Evolutionary conservation across 2,113 vertebrate species (phyloP).

Genomic region (Stegostoma tigrinum): DNA sequence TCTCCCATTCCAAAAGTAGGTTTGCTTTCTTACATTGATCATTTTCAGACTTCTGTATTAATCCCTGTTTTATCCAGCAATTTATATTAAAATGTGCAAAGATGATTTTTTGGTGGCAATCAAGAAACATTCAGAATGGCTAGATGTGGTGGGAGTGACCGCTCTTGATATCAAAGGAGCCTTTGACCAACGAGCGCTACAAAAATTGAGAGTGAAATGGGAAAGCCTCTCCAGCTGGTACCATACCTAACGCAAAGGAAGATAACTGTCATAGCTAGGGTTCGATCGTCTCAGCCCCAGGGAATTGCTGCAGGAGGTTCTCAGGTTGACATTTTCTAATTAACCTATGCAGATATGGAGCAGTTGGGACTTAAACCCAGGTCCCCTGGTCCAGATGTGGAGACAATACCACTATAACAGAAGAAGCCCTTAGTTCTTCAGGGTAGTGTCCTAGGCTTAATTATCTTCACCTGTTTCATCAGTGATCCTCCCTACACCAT

Average conservation of each 20-base stretch:
- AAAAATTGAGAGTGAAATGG: background rate
- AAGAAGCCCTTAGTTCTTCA: background rate
- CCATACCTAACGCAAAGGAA: background rate
- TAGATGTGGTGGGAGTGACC: too few species aligned
- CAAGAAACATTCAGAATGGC: background rate
- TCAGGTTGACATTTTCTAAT: background rate
- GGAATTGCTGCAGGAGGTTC: background rate
- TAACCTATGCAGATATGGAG: too few species aligned
- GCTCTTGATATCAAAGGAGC: background rate
- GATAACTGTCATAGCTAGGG: background rate
- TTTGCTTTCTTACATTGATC: background rate
- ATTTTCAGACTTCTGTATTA: background rate
- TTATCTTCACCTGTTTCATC: background rate
- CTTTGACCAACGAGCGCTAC: background rate
- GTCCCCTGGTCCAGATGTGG: too few species aligned
- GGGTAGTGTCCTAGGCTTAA: background rate
- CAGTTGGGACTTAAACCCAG: too few species aligned
- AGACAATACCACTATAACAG: too few species aligned
- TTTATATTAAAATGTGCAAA: background rate
- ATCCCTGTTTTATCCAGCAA: background rate
- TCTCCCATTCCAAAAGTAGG: constrained; percentile 34
- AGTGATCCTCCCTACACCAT: background rate
- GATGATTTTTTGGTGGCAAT: background rate
- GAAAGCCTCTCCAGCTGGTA: background rate
- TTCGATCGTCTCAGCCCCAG: background rate